Evolutionary conservation across 2,113 vertebrate genomes (phyloP), one percentile per base, ranked within the genome.

Genomic region (Noturus placidus): DNA sequence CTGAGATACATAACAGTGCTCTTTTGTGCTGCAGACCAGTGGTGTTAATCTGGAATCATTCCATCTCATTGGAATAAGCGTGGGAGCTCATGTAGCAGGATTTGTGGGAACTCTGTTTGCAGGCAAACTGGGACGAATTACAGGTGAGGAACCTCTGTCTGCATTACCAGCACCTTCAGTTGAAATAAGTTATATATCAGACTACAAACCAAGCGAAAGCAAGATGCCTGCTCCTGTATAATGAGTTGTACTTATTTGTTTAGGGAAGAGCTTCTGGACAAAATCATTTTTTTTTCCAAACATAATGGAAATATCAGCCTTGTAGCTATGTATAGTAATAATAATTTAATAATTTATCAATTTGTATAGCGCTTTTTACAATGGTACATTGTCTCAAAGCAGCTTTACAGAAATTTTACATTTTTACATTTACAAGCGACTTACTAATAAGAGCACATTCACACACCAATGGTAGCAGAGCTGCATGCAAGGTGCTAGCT

Each of bases 41-140:
- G 97, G 97, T 69, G 94, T 92, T 80, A 93, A 92, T 0, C 83
- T 95, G n/a, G 93, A 96, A 86, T 97, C 97, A 4, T 93, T 99
- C 90, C 98, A 99, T 93, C 94, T 99, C 86, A 97, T 99, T 63
- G 98, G 98, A 5, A 89, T 99, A 42, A 99, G 98, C 91, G 95
- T 99, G 0, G 98, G 98, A 61, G 98, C 98, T 0, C 98, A 99
- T 0, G 97, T 98, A 0, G 96, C 95, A 10, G 98, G 98, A 65
- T 95, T 97, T 80, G 96, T 99, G 30, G 98, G 98, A 67, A 95
- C 96, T 13, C 93, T 98, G 67, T 97, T 97, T 0, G 91, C 93
- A 4, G 97, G 98, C 79, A 96, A 90, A 82, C 93, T 99, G n/a
- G 98, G 98, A 91, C 92, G 90, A 88, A 99, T 99, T 92, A 99